Conservation (phyloP, 2,888 invertebrate species). For the Epinotia demarniana region DNA sequence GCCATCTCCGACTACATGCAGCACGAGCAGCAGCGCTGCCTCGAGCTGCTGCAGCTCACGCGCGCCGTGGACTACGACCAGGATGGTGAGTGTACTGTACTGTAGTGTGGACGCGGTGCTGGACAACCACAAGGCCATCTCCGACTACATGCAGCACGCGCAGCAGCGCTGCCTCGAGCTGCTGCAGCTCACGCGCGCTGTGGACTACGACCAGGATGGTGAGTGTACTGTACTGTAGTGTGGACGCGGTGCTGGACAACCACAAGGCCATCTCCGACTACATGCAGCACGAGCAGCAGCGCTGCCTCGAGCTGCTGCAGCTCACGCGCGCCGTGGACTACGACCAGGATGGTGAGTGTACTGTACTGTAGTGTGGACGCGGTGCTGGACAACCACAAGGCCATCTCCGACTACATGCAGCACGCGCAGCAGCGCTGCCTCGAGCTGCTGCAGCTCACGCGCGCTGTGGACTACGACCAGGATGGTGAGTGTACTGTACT, state of each 20-base stretch:
- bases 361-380: constrained; percentile 87
- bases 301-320: constrained; percentile 89
- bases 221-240: background rate
- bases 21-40: constrained; percentile 88
- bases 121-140: constrained; percentile 94
- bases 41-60: constrained; percentile 90
- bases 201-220: constrained; percentile 98
- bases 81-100: constrained; percentile 85
- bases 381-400: constrained; percentile 96
- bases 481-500: constrained; percentile 84
- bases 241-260: constrained; percentile 96
- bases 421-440: constrained; percentile 89
- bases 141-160: constrained; percentile 88
- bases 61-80: constrained; percentile 98
- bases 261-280: constrained; percentile 93
- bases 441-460: constrained; percentile 91
- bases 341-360: constrained; percentile 92
- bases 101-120: constrained; percentile 93
- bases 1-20: constrained; percentile 89
- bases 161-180: constrained; percentile 89
- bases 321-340: constrained; percentile 97
- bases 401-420: constrained; percentile 88
- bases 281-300: constrained; percentile 88
- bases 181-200: constrained; percentile 93
- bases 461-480: constrained; percentile 98